Conservation (phyloP, 2,888 invertebrate species). For the Litoditis marina region DNA sequence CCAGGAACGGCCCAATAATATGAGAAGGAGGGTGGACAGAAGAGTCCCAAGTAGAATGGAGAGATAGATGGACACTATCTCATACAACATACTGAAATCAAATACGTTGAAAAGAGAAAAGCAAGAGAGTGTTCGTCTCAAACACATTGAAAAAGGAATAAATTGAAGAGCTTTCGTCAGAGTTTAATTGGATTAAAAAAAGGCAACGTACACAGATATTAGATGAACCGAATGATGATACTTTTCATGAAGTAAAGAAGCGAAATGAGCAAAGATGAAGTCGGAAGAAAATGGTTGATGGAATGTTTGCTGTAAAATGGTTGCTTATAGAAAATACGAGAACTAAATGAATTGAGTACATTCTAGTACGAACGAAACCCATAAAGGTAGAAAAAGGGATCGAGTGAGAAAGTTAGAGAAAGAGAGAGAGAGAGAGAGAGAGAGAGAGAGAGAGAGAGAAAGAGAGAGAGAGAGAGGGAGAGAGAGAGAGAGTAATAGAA, state of each 20-base stretch:
- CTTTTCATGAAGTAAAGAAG: too few relatives aligned
- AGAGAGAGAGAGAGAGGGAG: slow-evolving; percentile 5
- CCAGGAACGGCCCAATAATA: slow-evolving; percentile 24
- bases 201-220: too few relatives aligned
- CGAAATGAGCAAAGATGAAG: too few relatives aligned
- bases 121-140: background rate
- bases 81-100: background rate
- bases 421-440: background rate
- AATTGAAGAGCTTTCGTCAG: background rate
- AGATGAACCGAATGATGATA: too few relatives aligned
- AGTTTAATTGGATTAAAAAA: too few relatives aligned
- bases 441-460: background rate
- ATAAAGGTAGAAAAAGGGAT: background rate
- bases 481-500: slow-evolving; percentile 4
- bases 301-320: too few relatives aligned
- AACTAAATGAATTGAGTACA: too few relatives aligned
- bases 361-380: too few relatives aligned
- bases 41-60: background rate
- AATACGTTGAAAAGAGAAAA: background rate
- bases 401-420: background rate
- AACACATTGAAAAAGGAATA: background rate
- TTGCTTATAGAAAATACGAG: too few relatives aligned
- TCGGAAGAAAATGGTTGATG: too few relatives aligned
- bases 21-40: slow-evolving; percentile 7
- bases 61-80: slow-evolving; percentile 1